phyloP scores from a whole-genome alignment of 1,140 invertebrate species.

The Heliconius hermathena region DNA sequence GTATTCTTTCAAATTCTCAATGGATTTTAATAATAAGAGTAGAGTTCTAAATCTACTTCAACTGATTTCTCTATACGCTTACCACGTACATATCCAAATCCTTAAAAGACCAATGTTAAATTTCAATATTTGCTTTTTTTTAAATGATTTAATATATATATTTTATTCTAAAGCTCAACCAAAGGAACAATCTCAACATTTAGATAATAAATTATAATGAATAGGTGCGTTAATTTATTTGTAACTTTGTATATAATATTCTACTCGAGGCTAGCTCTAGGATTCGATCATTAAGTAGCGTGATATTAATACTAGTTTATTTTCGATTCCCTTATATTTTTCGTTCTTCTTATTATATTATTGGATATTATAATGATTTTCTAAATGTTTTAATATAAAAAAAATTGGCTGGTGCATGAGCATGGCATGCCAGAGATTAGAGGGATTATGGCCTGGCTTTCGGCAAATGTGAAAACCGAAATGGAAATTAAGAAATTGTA shows the following conservation, averaged over 20 bases:
- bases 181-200: conserved; percentile 55
- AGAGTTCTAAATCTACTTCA: not conserved
- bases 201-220: conserved; percentile 37
- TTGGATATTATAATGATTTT: not conserved
- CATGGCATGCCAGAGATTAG: not conserved
- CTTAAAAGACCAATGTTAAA: not conserved
- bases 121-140: not conserved
- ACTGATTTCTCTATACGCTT: conserved; percentile 17
- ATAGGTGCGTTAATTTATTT: conserved; percentile 19
- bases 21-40: not conserved
- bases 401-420: not conserved
- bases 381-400: not conserved
- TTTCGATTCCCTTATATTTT: conserved; percentile 8
- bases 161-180: conserved; percentile 38
- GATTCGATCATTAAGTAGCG: conserved; percentile 30
- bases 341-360: not conserved
- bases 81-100: not conserved
- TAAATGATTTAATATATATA: conserved; percentile 5
- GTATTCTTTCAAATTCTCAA: not conserved
- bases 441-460: not conserved
- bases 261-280: conserved; percentile 36
- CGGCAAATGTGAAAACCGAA: too few relatives aligned
- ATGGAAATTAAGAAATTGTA: not conserved
- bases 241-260: conserved; percentile 30
- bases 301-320: conserved; percentile 32